Conservation (phyloP, 1,140 invertebrate species). For the Drosophila nebulosa region DNA sequence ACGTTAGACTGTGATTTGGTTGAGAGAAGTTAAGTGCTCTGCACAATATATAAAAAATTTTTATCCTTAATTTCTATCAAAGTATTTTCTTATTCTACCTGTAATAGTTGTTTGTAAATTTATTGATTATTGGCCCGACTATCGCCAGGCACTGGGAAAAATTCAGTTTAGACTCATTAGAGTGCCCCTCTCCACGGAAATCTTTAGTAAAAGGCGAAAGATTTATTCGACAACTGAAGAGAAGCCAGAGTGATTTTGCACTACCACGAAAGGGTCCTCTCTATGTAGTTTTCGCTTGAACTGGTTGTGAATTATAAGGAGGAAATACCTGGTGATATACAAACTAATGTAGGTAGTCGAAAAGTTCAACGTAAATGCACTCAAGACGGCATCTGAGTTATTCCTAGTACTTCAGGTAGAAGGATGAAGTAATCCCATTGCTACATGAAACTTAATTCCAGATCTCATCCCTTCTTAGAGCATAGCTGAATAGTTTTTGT, state of each 20-base stretch:
- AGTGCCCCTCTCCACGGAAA: slow-evolving; percentile 73
- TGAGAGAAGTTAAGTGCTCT: no score
- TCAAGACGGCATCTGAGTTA: no score
- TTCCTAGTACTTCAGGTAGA: no score
- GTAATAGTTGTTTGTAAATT: background rate
- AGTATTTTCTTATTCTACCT: no score
- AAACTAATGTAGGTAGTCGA: background rate
- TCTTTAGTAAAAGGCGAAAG: slow-evolving; percentile 83
- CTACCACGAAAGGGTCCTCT: background rate
- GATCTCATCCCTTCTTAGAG: no score
- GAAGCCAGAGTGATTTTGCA: slow-evolving; percentile 59
- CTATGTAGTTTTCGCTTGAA: background rate
- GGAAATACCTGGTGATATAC: background rate
- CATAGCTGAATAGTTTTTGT: no score
- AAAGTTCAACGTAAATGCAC: background rate
- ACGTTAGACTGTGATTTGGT: no score
- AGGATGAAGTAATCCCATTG: no score
- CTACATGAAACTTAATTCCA: no score
- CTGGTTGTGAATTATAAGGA: background rate
- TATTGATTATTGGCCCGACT: background rate
- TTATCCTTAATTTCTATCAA: no score
- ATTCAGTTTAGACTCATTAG: slow-evolving; percentile 51
- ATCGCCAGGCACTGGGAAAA: slow-evolving; percentile 9
- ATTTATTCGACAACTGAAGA: slow-evolving; percentile 81
- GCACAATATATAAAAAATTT: no score